Base-by-base conservation (phyloP, 2,888 invertebrate species). In the Chrysomela aeneicollis region DNA sequence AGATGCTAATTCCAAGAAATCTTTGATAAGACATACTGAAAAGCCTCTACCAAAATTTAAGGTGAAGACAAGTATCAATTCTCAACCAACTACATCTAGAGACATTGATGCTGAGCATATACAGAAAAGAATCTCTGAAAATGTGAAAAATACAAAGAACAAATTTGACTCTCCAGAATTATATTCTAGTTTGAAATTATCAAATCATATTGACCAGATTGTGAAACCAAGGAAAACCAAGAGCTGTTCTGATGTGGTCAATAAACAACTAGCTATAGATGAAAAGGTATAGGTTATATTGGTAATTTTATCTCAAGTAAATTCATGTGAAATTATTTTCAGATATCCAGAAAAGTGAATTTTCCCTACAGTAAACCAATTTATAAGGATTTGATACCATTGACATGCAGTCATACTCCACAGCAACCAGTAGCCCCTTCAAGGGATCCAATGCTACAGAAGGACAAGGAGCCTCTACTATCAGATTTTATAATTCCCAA, bases 371-470 rank as follows among this genome's bases (percentile, higher is more conserved):
- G 72, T 46, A 68, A 75, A 66, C 62, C 73, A 51, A 71, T 78
- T 49, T 78, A 74, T 59, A 77, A 75, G 61, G 74, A 77, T 68
- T 71, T 78, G 59, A 75, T 78, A 49, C 74, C 77, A 17, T 64
- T 77, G 30, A 57, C 63, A n/a, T 63, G 64, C 47, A 62, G 68
- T 10, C 67, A 68, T 51, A 37, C 35, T 50, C 69, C 64, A 37
- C 32, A 68, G 18, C 67, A 68, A 21, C 67, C 68, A 15, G 47
- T 71, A 50, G 30, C 67, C 22, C 10, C 59, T 6, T 54, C 69
- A 19, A 67, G 74, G 61, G 66, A 58, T 1, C 73, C 72, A 46
- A 18, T 70, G 17, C 72, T 68, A 19, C 71, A 68, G 59, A 77
- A 73, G 71, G 75, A 76, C 50, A 67, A 62, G 63, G 76, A 76